Percentiles rank a stretch among this genome's conserved stretches.
These are phyloP conservation scores for Galeruca laticollis DNA, from an alignment of 2,888 invertebrate species.

Conservation along the genomic window DNA sequence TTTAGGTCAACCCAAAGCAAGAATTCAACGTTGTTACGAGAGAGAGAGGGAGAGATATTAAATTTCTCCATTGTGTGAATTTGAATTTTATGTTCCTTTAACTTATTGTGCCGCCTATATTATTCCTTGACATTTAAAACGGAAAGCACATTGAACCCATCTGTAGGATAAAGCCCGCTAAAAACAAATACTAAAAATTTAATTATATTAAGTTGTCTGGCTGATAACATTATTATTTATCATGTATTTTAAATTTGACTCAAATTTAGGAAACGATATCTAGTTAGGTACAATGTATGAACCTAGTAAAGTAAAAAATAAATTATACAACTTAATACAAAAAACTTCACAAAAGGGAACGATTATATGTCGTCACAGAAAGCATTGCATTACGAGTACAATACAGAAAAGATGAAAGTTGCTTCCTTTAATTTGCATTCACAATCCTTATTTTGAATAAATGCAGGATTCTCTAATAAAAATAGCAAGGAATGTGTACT, in stretches of 20 bases:
- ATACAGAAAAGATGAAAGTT: no score
- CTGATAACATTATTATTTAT: neutral
- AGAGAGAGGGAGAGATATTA: neutral
- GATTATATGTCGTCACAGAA: no score
- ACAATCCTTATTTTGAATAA: no score
- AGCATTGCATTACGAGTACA: no score
- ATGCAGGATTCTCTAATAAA: no score
- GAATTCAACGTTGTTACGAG: neutral
- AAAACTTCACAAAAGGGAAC: no score
- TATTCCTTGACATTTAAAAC: neutral
- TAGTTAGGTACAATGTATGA: neutral
- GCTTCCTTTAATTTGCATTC: no score
- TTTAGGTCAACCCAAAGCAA: neutral
- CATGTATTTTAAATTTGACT: no score
- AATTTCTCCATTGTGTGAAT: conserved; percentile 2
- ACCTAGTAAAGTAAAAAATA: no score
- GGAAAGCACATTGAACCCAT: conserved; percentile 1
- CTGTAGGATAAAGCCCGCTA: neutral
- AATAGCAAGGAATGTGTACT: no score
- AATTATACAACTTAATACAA: no score
- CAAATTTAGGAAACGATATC: no score
- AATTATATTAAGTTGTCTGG: neutral
- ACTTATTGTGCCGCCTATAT: neutral
- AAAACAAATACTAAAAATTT: neutral
- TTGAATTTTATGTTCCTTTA: neutral